These are phyloP conservation scores for Acromyrmex charruanus DNA, from an alignment of 1,140 invertebrate genomes.

Conservation along the genomic window DNA sequence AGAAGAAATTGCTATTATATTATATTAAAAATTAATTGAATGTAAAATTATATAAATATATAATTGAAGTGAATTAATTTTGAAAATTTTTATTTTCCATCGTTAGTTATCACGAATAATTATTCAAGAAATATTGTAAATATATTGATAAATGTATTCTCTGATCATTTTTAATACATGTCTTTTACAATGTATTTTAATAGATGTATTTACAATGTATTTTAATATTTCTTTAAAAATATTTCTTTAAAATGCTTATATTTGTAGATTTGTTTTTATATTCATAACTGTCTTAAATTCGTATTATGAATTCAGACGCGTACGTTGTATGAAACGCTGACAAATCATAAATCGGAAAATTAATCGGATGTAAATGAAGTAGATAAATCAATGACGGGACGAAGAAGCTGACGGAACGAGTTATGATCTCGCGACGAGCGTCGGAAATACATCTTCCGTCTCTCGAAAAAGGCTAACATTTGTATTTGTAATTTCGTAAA, in stretches of 20 bases:
- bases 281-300: not conserved
- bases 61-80: not conserved
- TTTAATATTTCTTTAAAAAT: not conserved
- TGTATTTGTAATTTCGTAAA: constrained; percentile 35
- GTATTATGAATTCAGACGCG: not conserved
- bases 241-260: not conserved
- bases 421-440: constrained; percentile 9
- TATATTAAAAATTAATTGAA: not conserved
- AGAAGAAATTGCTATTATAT: not conserved
- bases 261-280: not conserved
- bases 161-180: not conserved
- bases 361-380: constrained; percentile 35
- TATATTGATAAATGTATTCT: not conserved
- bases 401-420: not conserved
- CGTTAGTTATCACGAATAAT: not conserved
- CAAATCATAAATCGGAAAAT: constrained; percentile 23
- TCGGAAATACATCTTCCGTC: not conserved
- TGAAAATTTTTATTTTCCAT: not conserved
- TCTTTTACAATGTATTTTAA: too few relatives aligned
- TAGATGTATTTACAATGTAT: too few relatives aligned
- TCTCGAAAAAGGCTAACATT: constrained; percentile 15
- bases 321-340: not conserved
- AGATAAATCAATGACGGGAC: constrained; percentile 9
- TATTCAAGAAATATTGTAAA: not conserved
- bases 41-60: not conserved